These are phyloP conservation scores for Onthophagus sagittarius DNA, from an alignment of 2,888 invertebrate species.

Conservation along the genomic window DNA sequence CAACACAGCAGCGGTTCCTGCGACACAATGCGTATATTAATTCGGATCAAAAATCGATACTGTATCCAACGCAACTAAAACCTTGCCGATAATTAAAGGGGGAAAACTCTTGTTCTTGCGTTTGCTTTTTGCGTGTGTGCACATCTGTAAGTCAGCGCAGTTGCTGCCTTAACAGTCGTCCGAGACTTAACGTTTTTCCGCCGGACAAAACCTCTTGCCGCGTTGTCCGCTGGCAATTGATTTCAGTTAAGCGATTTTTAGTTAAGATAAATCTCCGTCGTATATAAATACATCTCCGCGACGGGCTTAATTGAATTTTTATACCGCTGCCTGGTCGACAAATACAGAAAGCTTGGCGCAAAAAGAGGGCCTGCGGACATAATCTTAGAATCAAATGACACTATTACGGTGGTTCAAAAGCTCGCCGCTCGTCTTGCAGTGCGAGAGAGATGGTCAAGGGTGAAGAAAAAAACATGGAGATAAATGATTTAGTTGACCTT, in stretches of 20 bases:
- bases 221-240: background rate
- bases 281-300: conserved; percentile 11
- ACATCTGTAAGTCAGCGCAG: background rate
- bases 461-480: background rate
- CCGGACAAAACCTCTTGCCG: background rate
- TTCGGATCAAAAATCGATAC: background rate
- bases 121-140: background rate
- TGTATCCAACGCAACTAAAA: background rate
- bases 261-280: conserved; percentile 11
- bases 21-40: background rate
- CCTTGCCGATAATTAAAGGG: background rate
- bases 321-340: conserved; percentile 19
- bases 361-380: conserved; percentile 22
- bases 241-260: conserved; percentile 11
- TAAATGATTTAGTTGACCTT: conserved; percentile 13
- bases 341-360: conserved; percentile 20
- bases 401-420: conserved; percentile 22
- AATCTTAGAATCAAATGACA: conserved; percentile 23
- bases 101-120: background rate
- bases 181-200: background rate
- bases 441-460: background rate
- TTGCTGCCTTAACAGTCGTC: background rate
- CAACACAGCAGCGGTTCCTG: background rate
- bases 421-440: background rate
- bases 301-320: conserved; percentile 22